Percentiles rank a stretch among this genome's conserved stretches.
These are phyloP conservation scores for Periophthalmus modestus DNA, from an alignment of 2,113 vertebrate species.

Conservation along the genomic window DNA sequence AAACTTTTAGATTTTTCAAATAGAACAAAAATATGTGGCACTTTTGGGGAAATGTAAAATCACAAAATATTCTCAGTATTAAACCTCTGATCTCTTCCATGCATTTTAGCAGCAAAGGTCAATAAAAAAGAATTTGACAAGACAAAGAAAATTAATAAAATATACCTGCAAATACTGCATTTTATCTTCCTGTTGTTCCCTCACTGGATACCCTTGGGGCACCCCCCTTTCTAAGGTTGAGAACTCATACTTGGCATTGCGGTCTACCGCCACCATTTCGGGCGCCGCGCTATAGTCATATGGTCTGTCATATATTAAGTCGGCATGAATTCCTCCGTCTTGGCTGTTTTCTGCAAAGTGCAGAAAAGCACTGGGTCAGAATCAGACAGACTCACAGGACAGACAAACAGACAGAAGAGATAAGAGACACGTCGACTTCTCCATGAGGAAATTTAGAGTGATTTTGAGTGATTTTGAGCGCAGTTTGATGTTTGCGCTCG, in stretches of 20 bases:
- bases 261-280: conserved; percentile 86
- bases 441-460: conserved; percentile 30
- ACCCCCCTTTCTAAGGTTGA: conserved; percentile 86
- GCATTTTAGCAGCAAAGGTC: conserved; percentile 70
- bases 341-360: conserved; percentile 87
- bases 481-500: background rate
- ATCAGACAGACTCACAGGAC: conserved; percentile 82
- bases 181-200: conserved; percentile 86
- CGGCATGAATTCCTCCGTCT: conserved; percentile 82
- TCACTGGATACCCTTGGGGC: conserved; percentile 82
- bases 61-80: conserved; percentile 44
- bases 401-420: conserved; percentile 82
- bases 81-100: conserved; percentile 66
- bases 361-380: conserved; percentile 84
- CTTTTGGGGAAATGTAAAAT: conserved; percentile 46
- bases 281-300: conserved; percentile 83
- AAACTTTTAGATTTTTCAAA: conserved; percentile 55
- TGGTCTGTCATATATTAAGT: conserved; percentile 85
- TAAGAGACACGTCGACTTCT: conserved; percentile 72
- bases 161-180: conserved; percentile 96
- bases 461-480: conserved; percentile 2
- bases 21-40: conserved; percentile 25
- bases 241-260: conserved; percentile 86
- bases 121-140: conserved; percentile 57
- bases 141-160: conserved; percentile 78